Conservation (phyloP, 2,888 invertebrate genomes). For the Eupithecia exiguata region DNA sequence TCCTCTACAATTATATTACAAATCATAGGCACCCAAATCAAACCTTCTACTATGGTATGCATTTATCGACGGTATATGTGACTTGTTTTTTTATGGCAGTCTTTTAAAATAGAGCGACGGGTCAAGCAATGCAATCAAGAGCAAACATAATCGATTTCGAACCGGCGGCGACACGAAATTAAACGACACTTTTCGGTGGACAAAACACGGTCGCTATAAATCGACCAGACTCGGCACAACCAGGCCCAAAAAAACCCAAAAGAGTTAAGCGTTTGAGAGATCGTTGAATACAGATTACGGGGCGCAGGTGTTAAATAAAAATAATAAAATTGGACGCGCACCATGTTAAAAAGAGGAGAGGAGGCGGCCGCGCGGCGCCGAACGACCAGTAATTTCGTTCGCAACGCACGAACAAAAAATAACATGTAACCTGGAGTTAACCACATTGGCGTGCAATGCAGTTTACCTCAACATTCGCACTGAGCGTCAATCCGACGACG, state of each 20-base stretch:
- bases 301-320: conserved; percentile 84
- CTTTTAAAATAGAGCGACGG: conserved; percentile 18
- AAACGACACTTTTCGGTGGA: conserved; percentile 78
- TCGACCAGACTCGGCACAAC: conserved; percentile 68
- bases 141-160: conserved; percentile 76
- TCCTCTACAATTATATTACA: conserved; percentile 61
- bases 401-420: conserved; percentile 75
- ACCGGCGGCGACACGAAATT: conserved; percentile 71
- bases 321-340: conserved; percentile 79
- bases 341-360: conserved; percentile 75
- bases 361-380: conserved; percentile 79
- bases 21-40: conserved; percentile 46
- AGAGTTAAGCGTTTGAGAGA: conserved; percentile 83
- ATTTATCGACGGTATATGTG: conserved; percentile 32
- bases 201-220: conserved; percentile 77
- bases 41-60: conserved; percentile 32
- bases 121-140: conserved; percentile 61
- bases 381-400: conserved; percentile 75
- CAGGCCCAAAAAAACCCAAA: conserved; percentile 79
- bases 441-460: conserved; percentile 52
- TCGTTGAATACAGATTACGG: conserved; percentile 82
- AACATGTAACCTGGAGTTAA: conserved; percentile 69
- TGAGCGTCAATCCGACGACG: conserved; percentile 59
- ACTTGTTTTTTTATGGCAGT: conserved; percentile 14
- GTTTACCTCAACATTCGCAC: conserved; percentile 64